These are phyloP conservation scores for Leptopilina clavipes DNA, from an alignment of 1,140 invertebrate species.

Conservation along the genomic window DNA sequence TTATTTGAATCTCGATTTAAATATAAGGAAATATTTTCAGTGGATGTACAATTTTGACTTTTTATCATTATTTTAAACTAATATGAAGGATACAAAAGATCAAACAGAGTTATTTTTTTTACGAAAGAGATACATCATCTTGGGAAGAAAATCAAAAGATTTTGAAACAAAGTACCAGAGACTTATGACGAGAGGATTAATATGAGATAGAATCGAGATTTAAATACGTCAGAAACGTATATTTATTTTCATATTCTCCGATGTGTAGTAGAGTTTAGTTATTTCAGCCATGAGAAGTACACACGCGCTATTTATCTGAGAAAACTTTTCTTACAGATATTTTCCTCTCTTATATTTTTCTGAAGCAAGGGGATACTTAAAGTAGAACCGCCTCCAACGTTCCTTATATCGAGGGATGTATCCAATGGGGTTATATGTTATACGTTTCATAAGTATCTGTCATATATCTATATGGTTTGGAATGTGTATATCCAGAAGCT, in stretches of 20 bases:
- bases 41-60: too few species aligned
- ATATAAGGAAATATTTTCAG: too few species aligned
- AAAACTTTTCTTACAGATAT: constrained; percentile 18
- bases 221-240: constrained; percentile 5
- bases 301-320: neutral
- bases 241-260: neutral
- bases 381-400: constrained; percentile 7
- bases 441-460: constrained; percentile 18
- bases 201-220: neutral
- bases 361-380: neutral
- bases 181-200: too few species aligned
- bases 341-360: constrained; percentile 29
- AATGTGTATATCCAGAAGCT: constrained; percentile 21
- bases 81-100: too few species aligned
- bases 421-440: constrained; percentile 17
- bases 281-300: neutral
- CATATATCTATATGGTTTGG: constrained; percentile 5
- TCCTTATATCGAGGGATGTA: constrained; percentile 18
- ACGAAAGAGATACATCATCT: too few species aligned
- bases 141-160: too few species aligned
- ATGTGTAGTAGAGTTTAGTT: neutral
- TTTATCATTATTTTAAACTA: too few species aligned
- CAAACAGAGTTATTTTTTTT: too few species aligned
- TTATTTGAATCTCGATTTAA: too few species aligned
- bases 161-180: too few species aligned